These are phyloP conservation scores for Sebastes oblongus DNA, from an alignment of 2,797 vertebrate genomes.

Conservation along the genomic window DNA sequence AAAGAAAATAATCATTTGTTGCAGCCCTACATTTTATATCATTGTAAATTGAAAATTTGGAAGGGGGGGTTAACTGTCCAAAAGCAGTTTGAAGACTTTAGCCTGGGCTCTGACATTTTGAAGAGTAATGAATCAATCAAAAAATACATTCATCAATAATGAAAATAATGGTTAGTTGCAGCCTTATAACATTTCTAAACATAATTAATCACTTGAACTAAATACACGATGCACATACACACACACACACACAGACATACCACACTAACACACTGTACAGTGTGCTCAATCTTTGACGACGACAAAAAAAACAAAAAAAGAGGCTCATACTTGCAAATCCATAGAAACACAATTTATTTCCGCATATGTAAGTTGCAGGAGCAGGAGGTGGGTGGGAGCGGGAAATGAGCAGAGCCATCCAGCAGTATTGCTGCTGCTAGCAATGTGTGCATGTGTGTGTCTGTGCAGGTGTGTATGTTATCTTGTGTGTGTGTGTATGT, in stretches of 20 bases:
- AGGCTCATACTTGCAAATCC: slow-evolving; percentile 60
- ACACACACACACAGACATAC: not conserved
- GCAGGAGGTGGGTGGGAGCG: slow-evolving; percentile 59
- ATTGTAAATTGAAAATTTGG: not conserved
- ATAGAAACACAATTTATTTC: slow-evolving; percentile 67
- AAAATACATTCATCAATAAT: not conserved
- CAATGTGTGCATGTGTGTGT: slow-evolving; percentile 49
- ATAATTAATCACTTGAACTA: not conserved
- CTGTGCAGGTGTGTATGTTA: slow-evolving; percentile 50
- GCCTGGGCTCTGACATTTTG: not conserved
- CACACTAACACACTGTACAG: not conserved
- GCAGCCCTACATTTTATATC: not conserved
- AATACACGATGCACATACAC: not conserved
- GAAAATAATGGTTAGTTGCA: not conserved
- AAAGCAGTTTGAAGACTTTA: not conserved
- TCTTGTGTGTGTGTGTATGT: slow-evolving; percentile 16
- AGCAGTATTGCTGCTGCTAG: slow-evolving; percentile 71
- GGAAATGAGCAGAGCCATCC: slow-evolving; percentile 69
- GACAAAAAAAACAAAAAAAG: not conserved
- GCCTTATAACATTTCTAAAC: not conserved
- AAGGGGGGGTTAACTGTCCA: not conserved
- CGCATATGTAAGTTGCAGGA: slow-evolving; percentile 64
- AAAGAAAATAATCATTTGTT: no score
- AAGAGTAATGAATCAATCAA: not conserved
- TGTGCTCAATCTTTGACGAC: not conserved